Evolutionary conservation across 2,888 invertebrate genomes (phyloP), one percentile per base, ranked within the genome.

Genomic region (Gerosis bhagava): DNA sequence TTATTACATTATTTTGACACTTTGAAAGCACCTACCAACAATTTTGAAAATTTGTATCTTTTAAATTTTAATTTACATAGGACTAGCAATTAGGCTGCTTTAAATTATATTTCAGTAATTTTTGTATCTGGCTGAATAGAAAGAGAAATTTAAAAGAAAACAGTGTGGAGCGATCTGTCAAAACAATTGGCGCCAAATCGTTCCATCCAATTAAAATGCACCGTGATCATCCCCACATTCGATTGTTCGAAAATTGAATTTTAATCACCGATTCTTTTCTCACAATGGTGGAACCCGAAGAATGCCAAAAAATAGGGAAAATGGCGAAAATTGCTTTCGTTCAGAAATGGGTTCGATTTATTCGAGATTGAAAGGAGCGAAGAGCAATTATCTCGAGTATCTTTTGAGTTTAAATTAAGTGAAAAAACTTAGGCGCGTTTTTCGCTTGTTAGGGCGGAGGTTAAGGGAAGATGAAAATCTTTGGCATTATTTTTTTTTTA

Each of bases 321-420:
- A 82, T 77, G 77, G 70, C 63, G 80, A 76, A 80, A 77, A 83
- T 80, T 78, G 71, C 75, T 77, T 73, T 74, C 75, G 67, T 64
- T 61, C 65, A 63, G 69, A 72, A 81, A 77, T 80, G 73, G 71
- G 67, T 83, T 83, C 81, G 82, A 83, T 83, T 67, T 61, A 62
- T 63, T 62, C 56, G 60, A 56, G 72, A 67, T 63, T 71, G 76
- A 79, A 78, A 74, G 70, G 74, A 70, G 74, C 69, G 56, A 56
- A 67, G 77, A 86, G 86, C 84, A 87, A 88, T 88, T 87, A 86
- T 80, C 79, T 87, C 81, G 71, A 88, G 87, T 87, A 84, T 87
- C 88, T 82, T 86, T 87, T 87, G 84, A 87, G 84, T 84, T 87
- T 74, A 87, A 88, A 88, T 88, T 86, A 83, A 87, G 87, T 78